A percentile compares a stretch with the other conserved stretches of the same genome.
Conservation (phyloP, 2,113 vertebrate species). For the Salvelinus alpinus region DNA sequence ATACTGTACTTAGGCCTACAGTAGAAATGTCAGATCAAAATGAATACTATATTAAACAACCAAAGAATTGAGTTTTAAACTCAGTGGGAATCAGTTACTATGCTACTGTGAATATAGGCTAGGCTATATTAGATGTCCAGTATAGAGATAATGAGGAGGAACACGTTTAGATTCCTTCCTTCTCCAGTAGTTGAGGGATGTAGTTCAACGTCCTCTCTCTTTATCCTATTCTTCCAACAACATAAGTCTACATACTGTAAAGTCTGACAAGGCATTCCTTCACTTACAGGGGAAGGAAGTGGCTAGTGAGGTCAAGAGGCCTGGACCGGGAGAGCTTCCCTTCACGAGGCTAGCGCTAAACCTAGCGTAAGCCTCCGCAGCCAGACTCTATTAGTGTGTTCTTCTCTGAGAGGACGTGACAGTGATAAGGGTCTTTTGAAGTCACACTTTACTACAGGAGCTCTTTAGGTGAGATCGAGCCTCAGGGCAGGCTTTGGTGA, state of each 20-base stretch:
- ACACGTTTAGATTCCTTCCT: too few species aligned
- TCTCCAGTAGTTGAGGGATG: too few species aligned
- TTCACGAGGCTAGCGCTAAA: slow-evolving; percentile 56
- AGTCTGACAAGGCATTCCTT: slow-evolving; percentile 66
- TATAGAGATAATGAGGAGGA: too few species aligned
- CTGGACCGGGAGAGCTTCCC: slow-evolving; percentile 57
- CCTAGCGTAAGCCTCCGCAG: slow-evolving; percentile 60
- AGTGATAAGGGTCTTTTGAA: slow-evolving; percentile 60
- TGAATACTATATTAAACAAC: too few species aligned
- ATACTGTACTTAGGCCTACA: too few species aligned
- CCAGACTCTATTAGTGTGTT: slow-evolving; percentile 61
- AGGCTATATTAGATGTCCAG: too few species aligned
- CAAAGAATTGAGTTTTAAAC: too few species aligned
- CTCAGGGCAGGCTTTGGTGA: slow-evolving; percentile 12
- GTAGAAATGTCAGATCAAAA: too few species aligned
- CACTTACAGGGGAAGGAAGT: slow-evolving; percentile 67
- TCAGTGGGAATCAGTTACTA: too few species aligned
- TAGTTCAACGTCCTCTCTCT: not conserved
- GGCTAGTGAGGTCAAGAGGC: slow-evolving; percentile 55
- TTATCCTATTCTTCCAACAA: not conserved
- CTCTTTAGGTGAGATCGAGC: slow-evolving; percentile 26
- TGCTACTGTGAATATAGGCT: too few species aligned
- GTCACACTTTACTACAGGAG: slow-evolving; percentile 46
- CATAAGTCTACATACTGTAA: slow-evolving; percentile 6
- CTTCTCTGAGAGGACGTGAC: slow-evolving; percentile 50